Conservation (phyloP, 2,888 invertebrate genomes). For the Tenthredo amoena region DNA sequence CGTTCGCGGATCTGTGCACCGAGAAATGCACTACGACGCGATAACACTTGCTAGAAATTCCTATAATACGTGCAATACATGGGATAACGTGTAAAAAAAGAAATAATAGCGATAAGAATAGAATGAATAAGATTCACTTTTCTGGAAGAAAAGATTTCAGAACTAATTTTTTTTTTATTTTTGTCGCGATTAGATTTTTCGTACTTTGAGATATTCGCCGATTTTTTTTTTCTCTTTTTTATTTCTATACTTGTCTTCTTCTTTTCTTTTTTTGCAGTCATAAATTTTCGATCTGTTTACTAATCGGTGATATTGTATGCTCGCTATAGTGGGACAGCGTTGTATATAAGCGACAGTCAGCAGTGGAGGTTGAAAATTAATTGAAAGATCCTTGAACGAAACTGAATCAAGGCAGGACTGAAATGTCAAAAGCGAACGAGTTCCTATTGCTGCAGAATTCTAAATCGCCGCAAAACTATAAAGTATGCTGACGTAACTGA, state of each 20-base stretch:
- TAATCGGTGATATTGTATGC: background rate
- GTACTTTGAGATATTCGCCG: background rate
- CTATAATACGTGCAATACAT: background rate
- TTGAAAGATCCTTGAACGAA: conserved; percentile 46
- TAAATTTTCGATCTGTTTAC: background rate
- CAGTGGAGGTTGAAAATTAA: conserved; percentile 28
- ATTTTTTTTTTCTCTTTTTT: background rate
- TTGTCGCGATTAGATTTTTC: background rate
- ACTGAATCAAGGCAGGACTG: conserved; percentile 46
- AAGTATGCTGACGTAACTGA: conserved; percentile 5
- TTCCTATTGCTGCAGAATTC: conserved; percentile 29
- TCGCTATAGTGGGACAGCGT: background rate
- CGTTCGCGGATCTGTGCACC: background rate
- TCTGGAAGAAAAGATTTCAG: background rate
- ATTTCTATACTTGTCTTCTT: background rate
- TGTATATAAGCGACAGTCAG: conserved; percentile 1
- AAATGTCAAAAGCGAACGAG: conserved; percentile 45
- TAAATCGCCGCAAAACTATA: conserved; percentile 16
- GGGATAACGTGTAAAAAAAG: background rate
- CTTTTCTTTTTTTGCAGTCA: background rate
- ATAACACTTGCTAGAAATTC: conserved; percentile 27
- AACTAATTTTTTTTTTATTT: background rate
- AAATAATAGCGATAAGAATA: background rate
- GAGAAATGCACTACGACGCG: background rate
- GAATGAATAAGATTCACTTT: background rate